Evolutionary conservation across 2,797 vertebrate genomes (phyloP).

Genomic region (Euphonia xanthogaster): DNA sequence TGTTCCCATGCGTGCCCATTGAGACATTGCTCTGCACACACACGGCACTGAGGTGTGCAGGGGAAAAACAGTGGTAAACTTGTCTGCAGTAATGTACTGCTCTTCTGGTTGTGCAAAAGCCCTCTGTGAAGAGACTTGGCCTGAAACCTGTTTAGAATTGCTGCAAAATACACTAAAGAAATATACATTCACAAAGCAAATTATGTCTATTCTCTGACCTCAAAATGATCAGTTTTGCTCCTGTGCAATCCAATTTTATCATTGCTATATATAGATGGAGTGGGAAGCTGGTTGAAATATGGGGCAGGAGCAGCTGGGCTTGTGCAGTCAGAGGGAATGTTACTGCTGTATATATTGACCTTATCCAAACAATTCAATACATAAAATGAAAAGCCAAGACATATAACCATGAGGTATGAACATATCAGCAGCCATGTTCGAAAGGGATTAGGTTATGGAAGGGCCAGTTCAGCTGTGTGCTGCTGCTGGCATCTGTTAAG

Average conservation of each 20-base stretch:
- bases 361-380: conserved; percentile 48
- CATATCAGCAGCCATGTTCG: conserved; percentile 42
- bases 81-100: background rate
- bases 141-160: background rate
- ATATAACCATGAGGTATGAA: conserved; percentile 44
- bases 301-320: conserved; percentile 37
- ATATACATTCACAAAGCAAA: background rate
- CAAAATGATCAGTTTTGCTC: background rate
- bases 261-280: background rate
- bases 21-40: background rate
- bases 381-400: conserved; percentile 61
- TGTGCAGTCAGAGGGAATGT: conserved; percentile 3
- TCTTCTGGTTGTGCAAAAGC: background rate
- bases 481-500: conserved; percentile 59
- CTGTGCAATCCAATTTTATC: background rate
- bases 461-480: conserved; percentile 17
- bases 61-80: background rate
- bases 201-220: background rate
- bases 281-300: conserved; percentile 28
- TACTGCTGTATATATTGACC: conserved; percentile 16
- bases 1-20: background rate
- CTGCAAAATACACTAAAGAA: background rate
- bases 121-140: background rate
- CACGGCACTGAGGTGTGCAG: background rate
- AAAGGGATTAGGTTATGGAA: conserved; percentile 47